A percentile compares a stretch with the other conserved stretches of the same genome.
Conservation (phyloP, 1,140 invertebrate species). For the Meloidogyne chitwoodi region DNA sequence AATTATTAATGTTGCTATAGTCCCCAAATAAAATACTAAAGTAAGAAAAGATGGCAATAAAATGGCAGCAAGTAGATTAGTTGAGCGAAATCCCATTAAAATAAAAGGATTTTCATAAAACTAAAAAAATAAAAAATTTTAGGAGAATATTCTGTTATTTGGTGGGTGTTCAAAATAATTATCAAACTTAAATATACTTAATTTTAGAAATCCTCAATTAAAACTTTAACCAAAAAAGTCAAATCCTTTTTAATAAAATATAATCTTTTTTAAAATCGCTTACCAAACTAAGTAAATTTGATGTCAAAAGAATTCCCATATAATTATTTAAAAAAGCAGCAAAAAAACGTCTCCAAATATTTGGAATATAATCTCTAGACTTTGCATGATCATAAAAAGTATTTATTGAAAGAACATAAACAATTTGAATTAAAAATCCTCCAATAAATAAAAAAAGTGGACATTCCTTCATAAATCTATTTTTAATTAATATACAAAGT, state of each 20-base stretch:
- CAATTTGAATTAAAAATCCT: slow-evolving; percentile 23
- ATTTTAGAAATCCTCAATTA: no score
- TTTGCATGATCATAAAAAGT: slow-evolving; percentile 22
- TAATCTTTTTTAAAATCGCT: not conserved
- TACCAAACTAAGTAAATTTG: slow-evolving; percentile 10
- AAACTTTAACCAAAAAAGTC: no score
- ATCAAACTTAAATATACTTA: no score
- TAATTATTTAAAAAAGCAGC: slow-evolving; percentile 23
- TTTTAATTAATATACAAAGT: not conserved
- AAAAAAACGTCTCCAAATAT: slow-evolving; percentile 22
- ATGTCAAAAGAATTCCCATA: slow-evolving; percentile 5
- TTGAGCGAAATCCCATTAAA: slow-evolving; percentile 31
- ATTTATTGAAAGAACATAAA: slow-evolving; percentile 25
- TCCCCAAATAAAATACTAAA: slow-evolving; percentile 25
- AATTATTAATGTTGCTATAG: not conserved
- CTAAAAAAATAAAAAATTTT: not conserved
- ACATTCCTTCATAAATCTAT: not conserved
- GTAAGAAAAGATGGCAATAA: slow-evolving; percentile 20
- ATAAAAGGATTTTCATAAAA: slow-evolving; percentile 16
- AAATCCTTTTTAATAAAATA: no score
- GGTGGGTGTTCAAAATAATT: no score
- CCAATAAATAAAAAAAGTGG: slow-evolving; percentile 7
- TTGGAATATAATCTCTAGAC: slow-evolving; percentile 8
- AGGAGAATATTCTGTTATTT: no score
- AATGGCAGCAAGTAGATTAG: not conserved